Evolutionary conservation across 2,888 invertebrate species (phyloP).

Genomic region (Phengaris arion): DNA sequence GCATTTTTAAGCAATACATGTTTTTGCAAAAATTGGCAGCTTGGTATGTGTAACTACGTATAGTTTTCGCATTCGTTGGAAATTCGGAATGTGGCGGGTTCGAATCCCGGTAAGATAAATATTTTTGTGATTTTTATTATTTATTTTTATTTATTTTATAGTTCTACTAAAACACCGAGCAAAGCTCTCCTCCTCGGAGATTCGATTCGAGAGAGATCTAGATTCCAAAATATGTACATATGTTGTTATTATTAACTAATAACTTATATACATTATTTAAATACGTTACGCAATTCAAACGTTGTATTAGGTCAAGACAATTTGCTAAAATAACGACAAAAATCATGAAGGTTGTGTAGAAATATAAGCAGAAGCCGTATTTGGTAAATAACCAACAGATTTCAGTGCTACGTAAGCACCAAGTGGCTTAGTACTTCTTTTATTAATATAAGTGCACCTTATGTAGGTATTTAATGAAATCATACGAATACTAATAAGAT

Average conservation of each 20-base stretch:
- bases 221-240: not conserved
- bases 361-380: slow-evolving; percentile 9
- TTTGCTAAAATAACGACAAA: slow-evolving; percentile 25
- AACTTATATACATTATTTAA: not conserved
- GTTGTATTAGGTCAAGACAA: slow-evolving; percentile 18
- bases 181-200: too few species aligned
- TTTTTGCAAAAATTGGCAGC: too few species aligned
- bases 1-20: too few species aligned
- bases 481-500: not conserved
- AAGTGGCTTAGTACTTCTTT: not conserved
- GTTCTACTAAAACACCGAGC: too few species aligned
- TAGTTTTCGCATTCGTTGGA: too few species aligned
- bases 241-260: not conserved
- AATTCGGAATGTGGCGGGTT: too few species aligned
- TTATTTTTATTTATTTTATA: not conserved
- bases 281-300: not conserved
- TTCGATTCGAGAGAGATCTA: too few species aligned
- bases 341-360: slow-evolving; percentile 9
- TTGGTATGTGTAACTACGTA: too few species aligned
- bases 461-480: not conserved
- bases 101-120: too few species aligned
- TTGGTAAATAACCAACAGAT: not conserved
- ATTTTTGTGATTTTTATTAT: too few species aligned
- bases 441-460: not conserved
- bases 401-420: not conserved